A percentile compares a stretch with the other conserved stretches of the same genome.
Conservation (phyloP, 2,888 invertebrate species). For the Heterodera filipjevi region DNA sequence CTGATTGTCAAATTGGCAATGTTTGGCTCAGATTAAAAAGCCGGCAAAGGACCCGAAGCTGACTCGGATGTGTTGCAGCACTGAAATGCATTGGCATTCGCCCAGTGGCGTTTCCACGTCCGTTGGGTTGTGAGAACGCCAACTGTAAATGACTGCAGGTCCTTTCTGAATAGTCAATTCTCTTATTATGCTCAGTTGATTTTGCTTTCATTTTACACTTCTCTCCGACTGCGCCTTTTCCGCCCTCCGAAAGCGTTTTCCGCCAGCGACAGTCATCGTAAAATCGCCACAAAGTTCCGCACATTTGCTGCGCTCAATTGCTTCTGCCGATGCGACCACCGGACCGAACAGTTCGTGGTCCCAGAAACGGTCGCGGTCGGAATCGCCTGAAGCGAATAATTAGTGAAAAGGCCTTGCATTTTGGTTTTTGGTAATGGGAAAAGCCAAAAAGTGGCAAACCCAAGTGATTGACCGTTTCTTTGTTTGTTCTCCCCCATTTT, state of each 20-base stretch:
- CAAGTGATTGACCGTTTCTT: background rate
- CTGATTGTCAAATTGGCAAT: background rate
- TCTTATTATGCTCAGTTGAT: too few relatives aligned
- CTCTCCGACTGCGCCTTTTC: background rate
- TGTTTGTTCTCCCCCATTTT: too few relatives aligned
- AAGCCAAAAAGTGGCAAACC: too few relatives aligned
- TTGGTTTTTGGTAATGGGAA: too few relatives aligned
- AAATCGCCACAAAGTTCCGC: constrained; percentile 32
- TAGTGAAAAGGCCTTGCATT: too few relatives aligned
- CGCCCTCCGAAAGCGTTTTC: constrained; percentile 6
- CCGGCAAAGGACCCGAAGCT: constrained; percentile 48
- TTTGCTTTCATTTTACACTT: constrained; percentile 9
- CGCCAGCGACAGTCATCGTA: constrained; percentile 15
- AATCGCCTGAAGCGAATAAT: constrained; percentile 39
- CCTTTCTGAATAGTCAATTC: background rate
- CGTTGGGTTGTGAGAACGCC: constrained; percentile 40
- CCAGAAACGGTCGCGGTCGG: constrained; percentile 48
- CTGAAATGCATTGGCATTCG: constrained; percentile 43
- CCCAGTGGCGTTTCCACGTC: constrained; percentile 41
- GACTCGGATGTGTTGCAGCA: constrained; percentile 42
- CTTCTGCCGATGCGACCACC: constrained; percentile 31
- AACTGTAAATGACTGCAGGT: constrained; percentile 43
- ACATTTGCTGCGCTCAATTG: constrained; percentile 43
- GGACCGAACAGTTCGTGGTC: constrained; percentile 47
- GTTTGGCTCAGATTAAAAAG: constrained; percentile 38